Percentiles rank a stretch among this genome's conserved stretches.
Conservation (phyloP, 1,140 invertebrate species). For the Sitobion miscanthi region DNA sequence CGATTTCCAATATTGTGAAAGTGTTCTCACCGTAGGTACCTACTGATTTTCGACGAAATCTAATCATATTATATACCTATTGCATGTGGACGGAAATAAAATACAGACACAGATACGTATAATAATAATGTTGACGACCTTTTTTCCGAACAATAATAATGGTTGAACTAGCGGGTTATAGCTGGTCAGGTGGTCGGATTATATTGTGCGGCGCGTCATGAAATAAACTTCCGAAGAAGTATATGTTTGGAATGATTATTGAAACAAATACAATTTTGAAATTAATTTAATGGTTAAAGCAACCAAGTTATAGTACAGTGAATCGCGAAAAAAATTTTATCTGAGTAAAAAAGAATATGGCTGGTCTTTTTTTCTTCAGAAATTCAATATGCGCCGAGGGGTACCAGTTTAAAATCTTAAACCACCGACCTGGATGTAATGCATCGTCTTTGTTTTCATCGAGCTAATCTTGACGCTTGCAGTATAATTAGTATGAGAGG, state of each 20-base stretch:
- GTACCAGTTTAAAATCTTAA: neutral
- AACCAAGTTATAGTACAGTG: neutral
- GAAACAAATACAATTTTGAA: neutral
- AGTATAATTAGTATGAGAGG: neutral
- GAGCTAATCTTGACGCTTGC: neutral
- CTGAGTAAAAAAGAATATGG: neutral
- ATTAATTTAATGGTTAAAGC: neutral
- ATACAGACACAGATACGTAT: neutral
- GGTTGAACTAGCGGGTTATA: neutral
- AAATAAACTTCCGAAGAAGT: neutral
- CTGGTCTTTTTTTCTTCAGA: neutral
- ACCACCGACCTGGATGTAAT: neutral
- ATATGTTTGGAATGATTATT: neutral
- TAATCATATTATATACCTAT: neutral
- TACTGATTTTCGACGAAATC: neutral
- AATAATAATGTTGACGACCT: neutral
- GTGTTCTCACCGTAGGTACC: neutral
- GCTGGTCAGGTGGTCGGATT: neutral
- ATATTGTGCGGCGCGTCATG: neutral
- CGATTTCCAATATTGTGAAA: slow-evolving; percentile 50
- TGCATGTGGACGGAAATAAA: neutral
- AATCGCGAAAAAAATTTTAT: neutral
- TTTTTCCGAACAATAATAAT: neutral
- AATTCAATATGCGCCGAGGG: neutral
- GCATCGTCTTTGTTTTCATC: neutral